Conservation (phyloP, 2,113 vertebrate genomes). For the Otocyon megalotis region DNA sequence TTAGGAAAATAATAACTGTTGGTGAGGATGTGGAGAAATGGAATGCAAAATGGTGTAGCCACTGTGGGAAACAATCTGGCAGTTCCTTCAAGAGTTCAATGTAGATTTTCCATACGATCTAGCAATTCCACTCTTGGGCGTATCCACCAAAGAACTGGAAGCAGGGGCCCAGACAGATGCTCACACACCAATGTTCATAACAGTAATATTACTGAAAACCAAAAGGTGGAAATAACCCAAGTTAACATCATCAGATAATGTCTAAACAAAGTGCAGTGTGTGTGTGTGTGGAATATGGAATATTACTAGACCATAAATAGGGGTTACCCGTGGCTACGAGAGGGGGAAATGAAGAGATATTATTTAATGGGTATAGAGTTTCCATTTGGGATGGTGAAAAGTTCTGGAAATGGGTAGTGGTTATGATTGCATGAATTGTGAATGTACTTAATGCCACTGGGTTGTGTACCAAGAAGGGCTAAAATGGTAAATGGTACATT, state of each 20-base stretch:
- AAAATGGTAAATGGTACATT: neutral
- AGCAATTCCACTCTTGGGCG: neutral
- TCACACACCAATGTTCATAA: neutral
- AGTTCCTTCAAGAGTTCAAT: neutral
- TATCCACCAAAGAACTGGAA: neutral
- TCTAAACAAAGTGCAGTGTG: neutral
- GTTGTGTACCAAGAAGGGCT: neutral
- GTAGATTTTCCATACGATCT: neutral
- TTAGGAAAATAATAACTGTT: neutral
- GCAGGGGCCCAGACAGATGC: neutral
- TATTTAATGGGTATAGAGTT: neutral
- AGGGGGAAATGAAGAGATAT: neutral
- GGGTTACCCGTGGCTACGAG: rapidly evolving
- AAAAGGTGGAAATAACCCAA: neutral
- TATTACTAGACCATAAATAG: neutral
- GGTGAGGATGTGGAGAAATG: neutral
- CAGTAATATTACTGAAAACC: neutral
- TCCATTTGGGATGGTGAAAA: neutral
- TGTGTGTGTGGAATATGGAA: neutral
- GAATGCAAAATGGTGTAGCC: neutral
- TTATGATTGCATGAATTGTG: neutral
- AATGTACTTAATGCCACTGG: neutral
- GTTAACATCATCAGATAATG: neutral
- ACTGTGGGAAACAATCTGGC: neutral
- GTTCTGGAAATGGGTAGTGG: neutral